Conservation (phyloP, 1,140 invertebrate genomes). For the Chelonus insularis region DNA sequence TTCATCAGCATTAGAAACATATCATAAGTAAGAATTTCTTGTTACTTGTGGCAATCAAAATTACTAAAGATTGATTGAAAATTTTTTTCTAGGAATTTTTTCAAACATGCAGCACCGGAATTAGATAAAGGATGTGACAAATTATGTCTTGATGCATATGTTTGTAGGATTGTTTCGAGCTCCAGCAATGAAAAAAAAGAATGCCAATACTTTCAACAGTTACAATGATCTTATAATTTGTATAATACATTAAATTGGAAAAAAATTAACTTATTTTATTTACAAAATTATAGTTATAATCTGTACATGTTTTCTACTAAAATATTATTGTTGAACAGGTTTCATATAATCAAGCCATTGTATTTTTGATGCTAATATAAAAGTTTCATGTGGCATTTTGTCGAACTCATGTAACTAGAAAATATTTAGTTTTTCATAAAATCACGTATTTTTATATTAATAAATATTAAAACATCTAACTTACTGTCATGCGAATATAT, state of each 20-base stretch:
- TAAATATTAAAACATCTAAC: constrained; percentile 4
- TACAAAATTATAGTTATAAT: too few species aligned
- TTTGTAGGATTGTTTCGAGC: constrained; percentile 65
- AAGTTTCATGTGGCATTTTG: constrained; percentile 47
- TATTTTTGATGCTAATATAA: constrained; percentile 50
- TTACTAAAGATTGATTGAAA: neutral
- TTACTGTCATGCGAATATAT: constrained; percentile 74
- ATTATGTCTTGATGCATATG: constrained; percentile 61
- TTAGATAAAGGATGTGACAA: constrained; percentile 60
- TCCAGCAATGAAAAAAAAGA: constrained; percentile 59
- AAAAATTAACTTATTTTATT: too few species aligned
- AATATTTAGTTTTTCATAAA: too few species aligned
- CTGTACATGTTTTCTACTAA: too few species aligned
- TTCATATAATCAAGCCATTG: constrained; percentile 49
- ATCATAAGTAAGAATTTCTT: constrained; percentile 51
- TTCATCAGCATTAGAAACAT: constrained; percentile 44
- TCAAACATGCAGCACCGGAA: constrained; percentile 64
- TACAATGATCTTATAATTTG: too few species aligned
- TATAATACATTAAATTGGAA: too few species aligned
- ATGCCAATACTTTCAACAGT: constrained; percentile 65
- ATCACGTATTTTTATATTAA: too few species aligned
- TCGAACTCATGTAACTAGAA: constrained; percentile 53
- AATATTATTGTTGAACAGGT: too few species aligned
- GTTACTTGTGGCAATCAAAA: neutral
- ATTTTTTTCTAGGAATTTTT: constrained; percentile 46